phyloP scores from a whole-genome alignment of 2,888 invertebrate genomes.

The Chelonus formosanus region DNA sequence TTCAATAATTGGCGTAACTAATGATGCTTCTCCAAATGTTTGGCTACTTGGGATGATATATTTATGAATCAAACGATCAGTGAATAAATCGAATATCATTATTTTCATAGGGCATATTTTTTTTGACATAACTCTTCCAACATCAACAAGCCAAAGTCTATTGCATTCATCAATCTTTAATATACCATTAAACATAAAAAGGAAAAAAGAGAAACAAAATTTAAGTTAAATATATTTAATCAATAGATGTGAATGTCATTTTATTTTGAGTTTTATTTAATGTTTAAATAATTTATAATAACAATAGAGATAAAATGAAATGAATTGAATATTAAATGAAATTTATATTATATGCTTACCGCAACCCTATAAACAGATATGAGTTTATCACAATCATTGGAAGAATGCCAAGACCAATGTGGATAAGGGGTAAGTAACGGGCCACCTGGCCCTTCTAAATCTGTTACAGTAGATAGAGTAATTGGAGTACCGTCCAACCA shows the following conservation, averaged over 20 bases:
- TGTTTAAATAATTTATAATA: no score
- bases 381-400: slow-evolving; percentile 54
- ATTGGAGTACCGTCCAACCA: slow-evolving; percentile 62
- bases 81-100: slow-evolving; percentile 61
- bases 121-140: slow-evolving; percentile 49
- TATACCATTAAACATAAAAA: neutral
- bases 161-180: slow-evolving; percentile 63
- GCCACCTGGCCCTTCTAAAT: slow-evolving; percentile 52
- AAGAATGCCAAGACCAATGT: slow-evolving; percentile 58
- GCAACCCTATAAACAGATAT: slow-evolving; percentile 62
- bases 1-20: slow-evolving; percentile 61
- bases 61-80: slow-evolving; percentile 57
- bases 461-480: slow-evolving; percentile 57
- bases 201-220: neutral
- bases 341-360: slow-evolving; percentile 49
- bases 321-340: slow-evolving; percentile 13
- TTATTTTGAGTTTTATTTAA: no score
- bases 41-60: slow-evolving; percentile 57
- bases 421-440: slow-evolving; percentile 61
- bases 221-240: no score
- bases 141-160: slow-evolving; percentile 64
- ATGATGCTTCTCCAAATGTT: slow-evolving; percentile 52
- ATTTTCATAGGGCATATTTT: slow-evolving; percentile 61
- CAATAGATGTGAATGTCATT: no score
- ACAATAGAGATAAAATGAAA: neutral